Conservation (phyloP, 2,113 vertebrate genomes). For the Abramis brama region DNA sequence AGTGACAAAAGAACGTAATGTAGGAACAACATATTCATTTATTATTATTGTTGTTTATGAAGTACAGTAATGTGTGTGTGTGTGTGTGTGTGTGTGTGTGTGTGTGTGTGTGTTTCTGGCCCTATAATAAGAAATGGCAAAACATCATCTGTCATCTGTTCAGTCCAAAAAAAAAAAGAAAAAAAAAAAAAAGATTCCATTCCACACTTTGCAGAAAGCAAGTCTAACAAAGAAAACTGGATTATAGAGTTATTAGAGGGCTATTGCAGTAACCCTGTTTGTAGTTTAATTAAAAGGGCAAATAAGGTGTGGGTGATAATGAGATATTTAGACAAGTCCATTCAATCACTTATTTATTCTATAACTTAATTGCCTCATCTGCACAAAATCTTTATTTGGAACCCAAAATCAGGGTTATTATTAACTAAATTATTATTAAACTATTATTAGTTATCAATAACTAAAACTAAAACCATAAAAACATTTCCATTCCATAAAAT, state of each 20-base stretch:
- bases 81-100: slow-evolving; percentile 7
- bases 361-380: neutral
- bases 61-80: slow-evolving; percentile 17
- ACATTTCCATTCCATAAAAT: neutral
- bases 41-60: neutral
- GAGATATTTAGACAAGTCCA: neutral
- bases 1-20: neutral
- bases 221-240: neutral
- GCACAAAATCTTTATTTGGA: neutral
- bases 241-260: slow-evolving; percentile 14
- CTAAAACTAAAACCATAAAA: neutral
- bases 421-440: neutral
- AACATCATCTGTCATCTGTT: neutral
- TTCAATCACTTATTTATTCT: neutral
- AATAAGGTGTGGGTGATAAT: slow-evolving; percentile 15
- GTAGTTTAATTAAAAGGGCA: slow-evolving; percentile 13
- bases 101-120: neutral
- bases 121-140: neutral
- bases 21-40: neutral
- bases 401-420: neutral
- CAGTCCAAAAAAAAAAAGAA: no score
- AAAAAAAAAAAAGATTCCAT: no score
- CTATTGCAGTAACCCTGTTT: slow-evolving; percentile 4
- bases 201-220: neutral
- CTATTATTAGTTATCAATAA: neutral